Evolutionary conservation across 2,888 invertebrate species (phyloP).

Genomic region (Tiliacea citrago): DNA sequence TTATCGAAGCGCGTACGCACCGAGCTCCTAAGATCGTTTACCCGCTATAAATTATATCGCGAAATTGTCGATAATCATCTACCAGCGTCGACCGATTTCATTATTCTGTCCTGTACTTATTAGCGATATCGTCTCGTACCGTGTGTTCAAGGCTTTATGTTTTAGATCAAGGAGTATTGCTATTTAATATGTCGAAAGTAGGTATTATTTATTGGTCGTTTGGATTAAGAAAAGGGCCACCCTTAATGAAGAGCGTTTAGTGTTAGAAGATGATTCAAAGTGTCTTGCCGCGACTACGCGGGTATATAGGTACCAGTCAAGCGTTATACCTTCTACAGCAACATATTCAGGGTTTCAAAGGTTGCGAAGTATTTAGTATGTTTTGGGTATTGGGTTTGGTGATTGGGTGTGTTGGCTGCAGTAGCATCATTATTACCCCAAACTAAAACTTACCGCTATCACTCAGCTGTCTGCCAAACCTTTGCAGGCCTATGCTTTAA

Average conservation of each 20-base stretch:
- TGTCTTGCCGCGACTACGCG: neutral
- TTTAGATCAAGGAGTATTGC: slow-evolving; percentile 32
- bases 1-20: slow-evolving; percentile 82
- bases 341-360: neutral
- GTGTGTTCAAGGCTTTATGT: slow-evolving; percentile 51
- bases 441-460: neutral
- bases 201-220: slow-evolving; percentile 25
- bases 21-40: slow-evolving; percentile 76
- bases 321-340: neutral
- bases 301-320: neutral
- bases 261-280: neutral
- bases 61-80: slow-evolving; percentile 86
- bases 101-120: slow-evolving; percentile 79
- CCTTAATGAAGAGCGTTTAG: neutral
- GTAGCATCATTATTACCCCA: neutral
- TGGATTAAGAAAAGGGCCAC: slow-evolving; percentile 1
- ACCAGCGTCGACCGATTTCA: slow-evolving; percentile 77
- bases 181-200: slow-evolving; percentile 33
- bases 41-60: slow-evolving; percentile 82
- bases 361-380: neutral
- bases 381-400: neutral
- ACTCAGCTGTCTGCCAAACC: neutral
- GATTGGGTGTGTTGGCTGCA: neutral
- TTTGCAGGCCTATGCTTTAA: neutral
- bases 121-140: slow-evolving; percentile 67